phyloP scores from a whole-genome alignment of 2,888 invertebrate species.

The Nephrotoma flavescens region DNA sequence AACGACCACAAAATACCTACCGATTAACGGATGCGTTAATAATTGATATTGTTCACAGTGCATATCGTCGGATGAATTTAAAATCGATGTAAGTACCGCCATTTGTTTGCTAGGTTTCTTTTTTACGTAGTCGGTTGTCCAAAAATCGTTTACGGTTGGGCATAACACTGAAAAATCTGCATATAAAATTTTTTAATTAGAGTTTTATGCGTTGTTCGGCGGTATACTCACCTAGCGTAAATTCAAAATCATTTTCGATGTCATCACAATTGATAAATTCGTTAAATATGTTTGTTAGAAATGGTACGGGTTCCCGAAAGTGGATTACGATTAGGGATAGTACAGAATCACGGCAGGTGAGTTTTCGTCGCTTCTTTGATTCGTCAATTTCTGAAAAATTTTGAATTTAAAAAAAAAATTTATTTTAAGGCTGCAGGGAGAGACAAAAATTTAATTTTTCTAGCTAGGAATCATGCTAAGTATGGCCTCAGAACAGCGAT shows the following conservation, averaged over 20 bases:
- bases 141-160: constrained; percentile 20
- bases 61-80: constrained; percentile 25
- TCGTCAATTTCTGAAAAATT: constrained; percentile 11
- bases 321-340: constrained; percentile 14
- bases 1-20: constrained; percentile 16
- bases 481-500: too few relatives aligned
- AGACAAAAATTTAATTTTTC: too few relatives aligned
- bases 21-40: constrained; percentile 33
- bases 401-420: background rate
- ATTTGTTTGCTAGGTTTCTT: constrained; percentile 22
- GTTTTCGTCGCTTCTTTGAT: constrained; percentile 3
- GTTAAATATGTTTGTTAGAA: constrained; percentile 13
- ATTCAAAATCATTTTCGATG: constrained; percentile 13
- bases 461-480: too few relatives aligned
- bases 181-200: background rate
- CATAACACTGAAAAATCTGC: constrained; percentile 28
- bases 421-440: too few relatives aligned
- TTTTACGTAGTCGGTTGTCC: background rate
- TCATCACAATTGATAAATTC: constrained; percentile 14
- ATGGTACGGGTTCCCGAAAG: constrained; percentile 13
- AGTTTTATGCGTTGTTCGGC: background rate
- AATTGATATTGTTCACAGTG: constrained; percentile 21
- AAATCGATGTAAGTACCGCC: constrained; percentile 30
- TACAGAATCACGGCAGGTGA: constrained; percentile 10
- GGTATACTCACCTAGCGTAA: constrained; percentile 12